Evolutionary conservation across 2,797 vertebrate genomes (phyloP).

Genomic region (Sarcophilus harrisii): DNA sequence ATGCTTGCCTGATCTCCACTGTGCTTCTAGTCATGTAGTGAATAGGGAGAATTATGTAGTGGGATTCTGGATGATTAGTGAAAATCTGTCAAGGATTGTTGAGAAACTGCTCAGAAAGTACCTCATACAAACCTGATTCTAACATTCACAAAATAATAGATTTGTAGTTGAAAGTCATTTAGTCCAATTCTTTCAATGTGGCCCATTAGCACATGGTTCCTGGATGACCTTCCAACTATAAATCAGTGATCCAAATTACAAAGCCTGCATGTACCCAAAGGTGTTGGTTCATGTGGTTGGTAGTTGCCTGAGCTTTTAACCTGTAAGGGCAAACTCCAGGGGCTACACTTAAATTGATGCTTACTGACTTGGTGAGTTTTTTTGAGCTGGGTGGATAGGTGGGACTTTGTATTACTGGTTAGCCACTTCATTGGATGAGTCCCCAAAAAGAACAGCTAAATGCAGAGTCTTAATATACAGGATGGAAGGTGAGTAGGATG

Average conservation of each 20-base stretch:
- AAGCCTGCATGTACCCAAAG: background rate
- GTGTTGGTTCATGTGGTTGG: background rate
- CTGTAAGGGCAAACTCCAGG: background rate
- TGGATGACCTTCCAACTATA: background rate
- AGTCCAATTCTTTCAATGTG: background rate
- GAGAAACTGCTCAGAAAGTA: background rate
- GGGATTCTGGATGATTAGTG: background rate
- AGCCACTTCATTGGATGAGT: background rate
- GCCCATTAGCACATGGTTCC: background rate
- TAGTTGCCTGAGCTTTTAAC: background rate
- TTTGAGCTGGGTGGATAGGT: background rate
- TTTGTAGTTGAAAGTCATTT: background rate
- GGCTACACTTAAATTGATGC: background rate
- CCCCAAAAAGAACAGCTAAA: background rate
- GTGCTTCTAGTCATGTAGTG: background rate
- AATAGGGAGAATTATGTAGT: background rate
- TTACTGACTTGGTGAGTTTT: too few species aligned
- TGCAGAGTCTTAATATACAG: background rate
- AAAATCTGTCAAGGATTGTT: background rate
- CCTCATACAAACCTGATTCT: background rate
- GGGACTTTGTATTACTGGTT: background rate
- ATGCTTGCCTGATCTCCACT: background rate
- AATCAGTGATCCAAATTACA: background rate
- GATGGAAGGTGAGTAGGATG: background rate
- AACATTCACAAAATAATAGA: background rate